These are phyloP conservation scores for Drosophila varians DNA, from an alignment of 1,140 invertebrate genomes.

Conservation along the genomic window DNA sequence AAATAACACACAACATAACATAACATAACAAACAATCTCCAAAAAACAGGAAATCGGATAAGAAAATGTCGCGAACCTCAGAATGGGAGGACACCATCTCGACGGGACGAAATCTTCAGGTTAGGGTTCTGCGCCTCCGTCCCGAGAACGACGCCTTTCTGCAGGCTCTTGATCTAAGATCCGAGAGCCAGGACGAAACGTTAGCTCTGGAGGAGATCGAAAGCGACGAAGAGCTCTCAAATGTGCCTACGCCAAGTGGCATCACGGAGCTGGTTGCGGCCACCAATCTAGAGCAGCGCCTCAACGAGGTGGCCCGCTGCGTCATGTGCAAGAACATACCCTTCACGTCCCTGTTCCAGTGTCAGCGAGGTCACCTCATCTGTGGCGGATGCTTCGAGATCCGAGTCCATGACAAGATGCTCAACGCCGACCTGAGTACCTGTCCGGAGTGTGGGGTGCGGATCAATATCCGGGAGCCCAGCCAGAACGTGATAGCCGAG, in stretches of 20 bases:
- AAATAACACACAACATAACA: background rate
- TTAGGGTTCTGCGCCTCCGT: background rate
- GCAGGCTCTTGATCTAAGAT: background rate
- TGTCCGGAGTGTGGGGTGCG: conserved; percentile 24
- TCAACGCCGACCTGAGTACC: conserved; percentile 14
- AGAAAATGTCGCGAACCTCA: background rate
- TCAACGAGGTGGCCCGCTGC: conserved; percentile 11
- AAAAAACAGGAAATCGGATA: too few species aligned
- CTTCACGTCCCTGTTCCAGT: conserved; percentile 9
- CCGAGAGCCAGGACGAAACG: background rate
- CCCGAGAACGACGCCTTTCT: background rate
- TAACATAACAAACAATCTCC: background rate
- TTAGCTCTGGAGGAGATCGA: background rate
- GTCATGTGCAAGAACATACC: conserved; percentile 10
- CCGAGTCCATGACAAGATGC: conserved; percentile 36
- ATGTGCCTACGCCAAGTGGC: conserved; percentile 2
- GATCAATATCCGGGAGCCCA: conserved; percentile 21
- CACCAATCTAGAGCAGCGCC: background rate
- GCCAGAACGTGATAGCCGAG: conserved; percentile 5
- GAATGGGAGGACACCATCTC: background rate
- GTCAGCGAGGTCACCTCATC: conserved; percentile 20
- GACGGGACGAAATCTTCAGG: too few species aligned
- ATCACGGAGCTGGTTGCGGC: background rate
- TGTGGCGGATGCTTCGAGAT: conserved; percentile 48
- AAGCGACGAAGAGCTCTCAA: conserved; percentile 21